These are phyloP conservation scores for Salvelinus sp. DNA, from an alignment of 2,113 vertebrate species.

Conservation along the genomic window DNA sequence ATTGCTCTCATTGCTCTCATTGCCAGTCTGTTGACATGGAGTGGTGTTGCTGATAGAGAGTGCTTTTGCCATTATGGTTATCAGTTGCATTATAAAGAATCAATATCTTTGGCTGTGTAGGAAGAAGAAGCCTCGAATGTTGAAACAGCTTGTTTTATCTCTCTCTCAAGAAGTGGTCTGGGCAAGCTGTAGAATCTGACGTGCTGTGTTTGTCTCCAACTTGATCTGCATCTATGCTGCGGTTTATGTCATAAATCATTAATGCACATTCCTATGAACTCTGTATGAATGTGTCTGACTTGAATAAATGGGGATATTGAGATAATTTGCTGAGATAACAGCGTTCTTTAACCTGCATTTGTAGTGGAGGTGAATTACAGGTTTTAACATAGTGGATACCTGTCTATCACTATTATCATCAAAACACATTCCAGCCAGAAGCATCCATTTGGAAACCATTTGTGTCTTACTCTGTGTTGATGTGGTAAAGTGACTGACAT, in stretches of 20 bases:
- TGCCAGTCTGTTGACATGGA: no score
- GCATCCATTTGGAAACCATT: constrained; percentile 23
- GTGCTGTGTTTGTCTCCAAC: not conserved
- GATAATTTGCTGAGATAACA: constrained; percentile 19
- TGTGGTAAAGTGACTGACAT: not conserved
- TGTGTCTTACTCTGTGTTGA: constrained; percentile 10
- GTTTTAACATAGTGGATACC: not conserved
- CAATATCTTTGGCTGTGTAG: not conserved
- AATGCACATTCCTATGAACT: not conserved
- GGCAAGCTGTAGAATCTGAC: not conserved
- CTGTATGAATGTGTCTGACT: constrained; percentile 5
- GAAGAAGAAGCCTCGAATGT: not conserved
- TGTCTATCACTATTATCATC: not conserved
- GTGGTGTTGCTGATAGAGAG: no score
- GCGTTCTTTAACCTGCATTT: not conserved
- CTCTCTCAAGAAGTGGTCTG: not conserved
- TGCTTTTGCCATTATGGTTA: not conserved
- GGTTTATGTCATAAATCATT: not conserved
- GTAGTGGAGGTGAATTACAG: not conserved
- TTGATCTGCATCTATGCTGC: not conserved
- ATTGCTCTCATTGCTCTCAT: no score
- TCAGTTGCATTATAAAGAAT: not conserved
- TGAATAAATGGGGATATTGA: constrained; percentile 46
- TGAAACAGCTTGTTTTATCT: not conserved
- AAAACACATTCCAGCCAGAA: not conserved